A percentile compares a stretch with the other conserved stretches of the same genome.
phyloP scores from a whole-genome alignment of 1,140 invertebrate genomes.

The Metopolophium dirhodum region DNA sequence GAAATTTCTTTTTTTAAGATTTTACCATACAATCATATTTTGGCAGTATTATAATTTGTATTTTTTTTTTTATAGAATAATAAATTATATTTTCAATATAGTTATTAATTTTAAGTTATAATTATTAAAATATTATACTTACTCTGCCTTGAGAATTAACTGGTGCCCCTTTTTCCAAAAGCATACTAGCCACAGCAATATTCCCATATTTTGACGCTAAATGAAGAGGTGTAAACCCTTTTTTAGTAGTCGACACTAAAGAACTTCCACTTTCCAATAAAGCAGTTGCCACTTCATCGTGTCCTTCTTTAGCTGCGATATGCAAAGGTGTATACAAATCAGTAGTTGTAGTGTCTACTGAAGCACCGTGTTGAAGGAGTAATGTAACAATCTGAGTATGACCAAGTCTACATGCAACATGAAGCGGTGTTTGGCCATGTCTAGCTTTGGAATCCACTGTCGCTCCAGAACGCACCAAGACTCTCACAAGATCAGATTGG shows the following conservation, averaged over 20 bases:
- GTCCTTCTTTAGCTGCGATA: conserved; percentile 96
- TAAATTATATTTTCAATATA: background rate
- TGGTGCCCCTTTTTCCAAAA: conserved; percentile 87
- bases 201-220: conserved; percentile 97
- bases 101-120: background rate
- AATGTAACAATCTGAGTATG: conserved; percentile 93
- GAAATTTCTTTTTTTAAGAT: background rate
- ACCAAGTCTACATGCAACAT: conserved; percentile 89
- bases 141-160: conserved; percentile 94
- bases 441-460: conserved; percentile 93
- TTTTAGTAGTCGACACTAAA: conserved; percentile 88
- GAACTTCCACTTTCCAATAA: conserved; percentile 94
- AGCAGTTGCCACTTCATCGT: conserved; percentile 85
- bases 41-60: background rate
- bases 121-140: conserved; percentile 55
- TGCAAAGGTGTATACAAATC: conserved; percentile 96
- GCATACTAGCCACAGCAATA: conserved; percentile 85
- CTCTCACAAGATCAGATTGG: conserved; percentile 84
- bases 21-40: no score
- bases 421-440: conserved; percentile 86
- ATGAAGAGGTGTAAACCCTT: conserved; percentile 97
- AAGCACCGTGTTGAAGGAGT: conserved; percentile 87
- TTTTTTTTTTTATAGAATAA: background rate
- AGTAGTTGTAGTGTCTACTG: conserved; percentile 85
- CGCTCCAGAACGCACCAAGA: conserved; percentile 92